A percentile compares a stretch with the other conserved stretches of the same genome.
phyloP scores from a whole-genome alignment of 2,797 vertebrate genomes.

The Poecilia velifera region DNA sequence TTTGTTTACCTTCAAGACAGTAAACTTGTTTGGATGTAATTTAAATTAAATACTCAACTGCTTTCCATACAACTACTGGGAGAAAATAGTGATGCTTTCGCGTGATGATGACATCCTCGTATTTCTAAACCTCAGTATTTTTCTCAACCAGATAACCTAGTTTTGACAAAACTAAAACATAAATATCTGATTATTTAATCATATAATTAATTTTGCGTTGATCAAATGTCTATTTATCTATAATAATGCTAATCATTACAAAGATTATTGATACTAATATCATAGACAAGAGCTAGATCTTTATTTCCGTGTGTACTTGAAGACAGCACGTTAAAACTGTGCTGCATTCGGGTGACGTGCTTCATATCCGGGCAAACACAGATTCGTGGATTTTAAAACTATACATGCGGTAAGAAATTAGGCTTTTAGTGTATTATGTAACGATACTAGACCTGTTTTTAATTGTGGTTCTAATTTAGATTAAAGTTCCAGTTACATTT shows the following conservation, averaged over 20 bases:
- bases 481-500: rapidly evolving
- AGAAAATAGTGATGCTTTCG: slow-evolving; percentile 20
- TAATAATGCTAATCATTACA: neutral
- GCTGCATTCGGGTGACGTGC: slow-evolving; percentile 60
- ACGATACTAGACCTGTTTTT: rapidly evolving
- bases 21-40: neutral
- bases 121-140: neutral
- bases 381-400: slow-evolving; percentile 3
- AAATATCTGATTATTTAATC: neutral
- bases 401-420: slow-evolving; percentile 37
- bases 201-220: too few species aligned
- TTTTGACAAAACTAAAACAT: neutral
- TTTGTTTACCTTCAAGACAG: neutral
- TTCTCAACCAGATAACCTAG: neutral
- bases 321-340: slow-evolving; percentile 14
- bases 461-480: neutral
- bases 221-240: neutral
- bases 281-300: rapidly evolving
- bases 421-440: rapidly evolving
- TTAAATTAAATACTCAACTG: neutral
- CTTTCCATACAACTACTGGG: neutral
- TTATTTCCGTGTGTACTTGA: slow-evolving; percentile 16
- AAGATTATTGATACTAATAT: neutral
- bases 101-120: rapidly evolving
- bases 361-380: slow-evolving; percentile 27